Conservation (phyloP, 30 jellyfish, hydroid and myxozoan genomes). For the Sanderia malayensis region DNA sequence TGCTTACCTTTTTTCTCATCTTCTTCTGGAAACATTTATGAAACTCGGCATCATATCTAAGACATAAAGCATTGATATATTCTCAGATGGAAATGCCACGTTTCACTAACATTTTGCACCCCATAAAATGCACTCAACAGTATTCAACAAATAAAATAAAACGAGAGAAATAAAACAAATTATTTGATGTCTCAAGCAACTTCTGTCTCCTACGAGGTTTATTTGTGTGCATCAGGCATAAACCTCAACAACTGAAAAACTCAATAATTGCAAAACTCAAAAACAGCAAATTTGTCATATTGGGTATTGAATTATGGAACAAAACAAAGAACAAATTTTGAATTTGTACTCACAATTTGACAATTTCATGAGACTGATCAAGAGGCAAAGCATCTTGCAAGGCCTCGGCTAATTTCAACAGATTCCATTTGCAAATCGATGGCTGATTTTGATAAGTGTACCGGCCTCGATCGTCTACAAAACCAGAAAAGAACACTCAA, state of each 20-base stretch:
- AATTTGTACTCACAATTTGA: conserved; percentile 68
- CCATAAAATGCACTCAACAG: too few relatives aligned
- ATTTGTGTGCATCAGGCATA: background rate
- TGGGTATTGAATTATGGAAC: too few relatives aligned
- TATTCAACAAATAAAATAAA: too few relatives aligned
- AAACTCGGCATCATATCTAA: conserved; percentile 80
- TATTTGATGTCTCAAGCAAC: background rate
- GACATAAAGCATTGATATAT: too few relatives aligned
- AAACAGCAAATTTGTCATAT: too few relatives aligned
- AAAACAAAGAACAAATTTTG: background rate
- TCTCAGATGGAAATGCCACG: too few relatives aligned
- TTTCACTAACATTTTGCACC: too few relatives aligned
- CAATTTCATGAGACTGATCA: conserved; percentile 56
- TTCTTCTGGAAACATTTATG: conserved; percentile 18
- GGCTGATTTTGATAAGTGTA: conserved; percentile 93
- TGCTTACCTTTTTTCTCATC: conserved; percentile 54
- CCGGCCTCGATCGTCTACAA: conserved; percentile 90
- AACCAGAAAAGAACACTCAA: background rate
- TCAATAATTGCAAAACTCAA: too few relatives aligned
- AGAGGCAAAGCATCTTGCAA: conserved; percentile 78
- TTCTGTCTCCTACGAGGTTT: background rate
- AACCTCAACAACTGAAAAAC: background rate
- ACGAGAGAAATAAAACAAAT: background rate
- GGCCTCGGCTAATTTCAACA: conserved; percentile 87
- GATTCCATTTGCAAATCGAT: conserved; percentile 92